Percentiles rank a stretch among this genome's conserved stretches.
These are phyloP conservation scores for Halcyon senegalensis DNA, from an alignment of 2,113 vertebrate genomes.

Conservation along the genomic window DNA sequence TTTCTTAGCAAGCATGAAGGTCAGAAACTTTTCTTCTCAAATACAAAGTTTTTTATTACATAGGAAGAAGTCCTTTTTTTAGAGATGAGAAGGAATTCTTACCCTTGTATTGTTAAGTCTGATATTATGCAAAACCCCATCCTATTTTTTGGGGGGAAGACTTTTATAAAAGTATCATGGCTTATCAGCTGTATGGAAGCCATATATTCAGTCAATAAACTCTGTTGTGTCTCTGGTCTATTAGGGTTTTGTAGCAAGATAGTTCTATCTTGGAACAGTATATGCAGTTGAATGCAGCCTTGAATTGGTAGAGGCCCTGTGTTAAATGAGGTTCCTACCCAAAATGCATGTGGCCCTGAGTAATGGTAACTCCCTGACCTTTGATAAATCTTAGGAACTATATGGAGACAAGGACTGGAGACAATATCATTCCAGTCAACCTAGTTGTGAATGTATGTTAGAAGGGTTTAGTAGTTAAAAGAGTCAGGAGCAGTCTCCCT, in stretches of 20 bases:
- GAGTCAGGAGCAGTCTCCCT: neutral
- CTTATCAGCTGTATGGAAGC: neutral
- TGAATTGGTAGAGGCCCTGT: neutral
- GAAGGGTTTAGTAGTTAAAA: neutral
- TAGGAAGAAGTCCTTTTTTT: neutral
- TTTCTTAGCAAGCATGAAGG: slow-evolving; percentile 29
- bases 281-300: neutral
- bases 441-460: neutral
- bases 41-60: neutral
- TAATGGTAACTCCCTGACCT: neutral
- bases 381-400: neutral
- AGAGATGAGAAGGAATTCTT: neutral
- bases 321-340: neutral
- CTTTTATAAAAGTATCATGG: neutral
- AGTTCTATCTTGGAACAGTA: neutral
- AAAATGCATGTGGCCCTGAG: neutral
- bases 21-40: slow-evolving; percentile 31
- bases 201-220: neutral
- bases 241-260: neutral
- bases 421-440: neutral
- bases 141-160: neutral
- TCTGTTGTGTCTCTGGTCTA: neutral
- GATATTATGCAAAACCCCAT: neutral
- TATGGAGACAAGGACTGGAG: neutral
- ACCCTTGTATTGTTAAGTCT: neutral